Conservation (phyloP, 2,888 invertebrate species). For the Hydriomena furcata region DNA sequence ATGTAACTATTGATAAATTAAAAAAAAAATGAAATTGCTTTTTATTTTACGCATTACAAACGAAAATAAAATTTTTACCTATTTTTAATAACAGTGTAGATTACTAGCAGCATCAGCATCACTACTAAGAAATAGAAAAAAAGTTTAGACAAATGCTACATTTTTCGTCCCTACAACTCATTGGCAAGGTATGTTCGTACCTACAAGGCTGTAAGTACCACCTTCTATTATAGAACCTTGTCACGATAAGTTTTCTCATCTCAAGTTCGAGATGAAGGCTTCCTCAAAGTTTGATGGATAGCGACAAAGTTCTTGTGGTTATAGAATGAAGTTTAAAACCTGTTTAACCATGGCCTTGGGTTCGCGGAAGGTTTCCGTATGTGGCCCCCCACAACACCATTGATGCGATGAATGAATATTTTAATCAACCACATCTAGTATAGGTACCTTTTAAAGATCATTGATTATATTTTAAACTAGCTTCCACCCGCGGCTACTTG, state of each 20-base stretch:
- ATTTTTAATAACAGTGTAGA: too few species aligned
- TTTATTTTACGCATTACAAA: too few species aligned
- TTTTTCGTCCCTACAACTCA: slow-evolving; percentile 7
- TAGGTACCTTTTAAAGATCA: neutral
- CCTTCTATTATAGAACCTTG: slow-evolving; percentile 22
- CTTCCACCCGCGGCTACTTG: too few species aligned
- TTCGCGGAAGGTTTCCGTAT: slow-evolving; percentile 66
- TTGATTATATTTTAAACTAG: too few species aligned
- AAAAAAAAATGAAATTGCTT: too few species aligned
- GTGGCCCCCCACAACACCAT: slow-evolving; percentile 53
- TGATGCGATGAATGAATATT: slow-evolving; percentile 42
- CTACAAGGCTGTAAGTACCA: neutral
- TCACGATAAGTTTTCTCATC: slow-evolving; percentile 4
- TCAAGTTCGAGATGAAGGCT: neutral
- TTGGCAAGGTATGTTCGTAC: neutral
- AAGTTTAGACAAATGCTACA: slow-evolving; percentile 1
- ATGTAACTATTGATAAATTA: too few species aligned
- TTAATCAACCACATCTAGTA: slow-evolving; percentile 18
- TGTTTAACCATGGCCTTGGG: slow-evolving; percentile 68
- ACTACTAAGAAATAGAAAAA: too few species aligned
- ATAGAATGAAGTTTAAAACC: slow-evolving; percentile 54
- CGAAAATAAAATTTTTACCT: too few species aligned
- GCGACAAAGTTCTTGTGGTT: slow-evolving; percentile 21
- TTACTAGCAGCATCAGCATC: too few species aligned
- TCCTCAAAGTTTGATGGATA: slow-evolving; percentile 1